phyloP scores from a whole-genome alignment of 2,888 invertebrate species.

The Metopia argyrocephala region DNA sequence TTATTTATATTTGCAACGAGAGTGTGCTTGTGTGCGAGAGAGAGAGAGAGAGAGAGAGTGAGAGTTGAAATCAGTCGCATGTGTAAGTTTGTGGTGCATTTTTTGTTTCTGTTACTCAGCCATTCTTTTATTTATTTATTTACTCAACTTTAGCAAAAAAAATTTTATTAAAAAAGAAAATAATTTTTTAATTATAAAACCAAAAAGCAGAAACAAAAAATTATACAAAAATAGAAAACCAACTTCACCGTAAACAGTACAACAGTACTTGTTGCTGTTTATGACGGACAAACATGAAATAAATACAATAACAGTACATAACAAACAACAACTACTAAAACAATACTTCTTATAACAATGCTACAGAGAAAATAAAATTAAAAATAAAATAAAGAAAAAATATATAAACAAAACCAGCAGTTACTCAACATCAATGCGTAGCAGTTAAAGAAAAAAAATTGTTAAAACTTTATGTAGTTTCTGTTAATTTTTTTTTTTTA shows the following conservation, averaged over 20 bases:
- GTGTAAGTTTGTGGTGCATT: background rate
- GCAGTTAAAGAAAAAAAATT: background rate
- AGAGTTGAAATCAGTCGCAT: background rate
- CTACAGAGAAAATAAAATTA: background rate
- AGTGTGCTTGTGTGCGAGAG: too few relatives aligned
- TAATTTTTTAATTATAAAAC: background rate
- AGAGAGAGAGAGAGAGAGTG: background rate
- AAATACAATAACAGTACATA: background rate
- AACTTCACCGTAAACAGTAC: too few relatives aligned
- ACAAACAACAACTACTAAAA: background rate
- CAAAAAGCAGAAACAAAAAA: background rate
- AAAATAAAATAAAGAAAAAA: conserved; percentile 12
- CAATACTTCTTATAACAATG: too few relatives aligned
- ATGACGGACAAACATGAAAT: background rate
- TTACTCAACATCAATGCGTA: conserved; percentile 37
- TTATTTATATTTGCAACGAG: background rate
- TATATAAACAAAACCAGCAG: conserved; percentile 27
- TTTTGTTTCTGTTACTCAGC: conserved; percentile 30
- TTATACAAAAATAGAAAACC: background rate
- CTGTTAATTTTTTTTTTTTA: background rate
- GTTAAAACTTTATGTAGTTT: background rate
- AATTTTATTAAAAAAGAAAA: background rate
- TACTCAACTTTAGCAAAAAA: conserved; percentile 42
- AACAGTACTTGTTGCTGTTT: background rate
- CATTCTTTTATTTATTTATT: conserved; percentile 54